Base-by-base conservation (phyloP, 2,113 vertebrate species). In the Ivindomyrus marchei region DNA sequence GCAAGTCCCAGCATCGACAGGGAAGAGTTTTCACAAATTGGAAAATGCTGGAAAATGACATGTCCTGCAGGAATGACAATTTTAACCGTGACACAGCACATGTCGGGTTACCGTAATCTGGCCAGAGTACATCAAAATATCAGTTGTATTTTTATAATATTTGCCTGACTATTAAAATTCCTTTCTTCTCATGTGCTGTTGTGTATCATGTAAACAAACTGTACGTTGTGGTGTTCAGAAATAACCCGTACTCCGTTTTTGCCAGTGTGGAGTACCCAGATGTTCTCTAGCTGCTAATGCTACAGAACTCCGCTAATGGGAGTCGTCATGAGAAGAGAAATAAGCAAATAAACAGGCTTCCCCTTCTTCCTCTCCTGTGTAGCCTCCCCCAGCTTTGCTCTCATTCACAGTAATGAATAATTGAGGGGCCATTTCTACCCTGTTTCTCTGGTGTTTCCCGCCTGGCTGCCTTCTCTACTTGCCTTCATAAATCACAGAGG, bases 401-500 rank as follows among this genome's bases (percentile, higher is more conserved):
- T 91, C 86, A 90, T 92, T 91, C 90, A 56, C 93, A 93, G 92
- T 92, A 91, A 95, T 96, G 94, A 96, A 96, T 96, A 95, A 96
- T 95, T 93, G 94, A 96, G 92, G 92, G 93, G 89, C 92, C 91
- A 92, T 93, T 90, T 90, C 92, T 95, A 93, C 93, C 92, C 89
- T 91, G 94, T 96, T 95, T 95, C 95, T 96, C 95, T 94, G 94
- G 90, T 93, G 92, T 93, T 47, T 47, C 39, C 83, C 89, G 94
- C 93, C 93, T 95, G 94, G 93, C 93, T 95, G 93, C 94, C 93
- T 94, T 94, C 92, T 91, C 88, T 92, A 89, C 91, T 92, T 89
- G 74, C 93, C 95, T 94, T 94, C 94, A 96, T 96, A 95, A 96
- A 96, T 95, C 94, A 96, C 95, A 94, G 93, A 94, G 93, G 91